These are phyloP conservation scores for Pavo muticus DNA, from an alignment of 2,113 vertebrate species.

Conservation along the genomic window DNA sequence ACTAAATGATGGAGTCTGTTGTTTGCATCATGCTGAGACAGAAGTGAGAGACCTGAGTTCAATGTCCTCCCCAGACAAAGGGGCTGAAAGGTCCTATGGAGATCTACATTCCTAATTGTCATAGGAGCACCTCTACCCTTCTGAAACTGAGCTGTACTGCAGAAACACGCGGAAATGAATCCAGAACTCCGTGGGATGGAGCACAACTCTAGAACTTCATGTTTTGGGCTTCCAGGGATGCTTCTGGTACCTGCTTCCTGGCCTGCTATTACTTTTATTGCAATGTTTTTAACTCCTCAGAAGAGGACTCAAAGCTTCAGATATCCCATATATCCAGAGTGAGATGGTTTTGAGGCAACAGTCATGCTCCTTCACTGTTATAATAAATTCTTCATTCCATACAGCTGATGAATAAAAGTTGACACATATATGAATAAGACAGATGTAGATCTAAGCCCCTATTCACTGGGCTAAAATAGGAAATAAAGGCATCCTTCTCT, in stretches of 20 bases:
- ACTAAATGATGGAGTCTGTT: not conserved
- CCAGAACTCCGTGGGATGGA: not conserved
- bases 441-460: not conserved
- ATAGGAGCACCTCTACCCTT: rapidly evolving
- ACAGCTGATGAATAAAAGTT: not conserved
- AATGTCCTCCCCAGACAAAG: not conserved
- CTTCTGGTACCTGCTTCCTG: not conserved
- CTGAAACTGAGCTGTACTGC: not conserved
- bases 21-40: not conserved
- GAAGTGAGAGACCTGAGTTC: not conserved
- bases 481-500: not conserved
- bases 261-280: not conserved
- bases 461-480: not conserved
- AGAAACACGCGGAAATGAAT: not conserved
- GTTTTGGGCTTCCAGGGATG: not conserved
- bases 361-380: not conserved
- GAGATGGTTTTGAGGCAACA: not conserved
- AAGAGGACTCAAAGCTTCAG: not conserved
- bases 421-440: not conserved
- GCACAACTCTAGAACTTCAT: not conserved
- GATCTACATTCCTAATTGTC: not conserved
- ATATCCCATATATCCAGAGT: not conserved
- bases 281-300: not conserved
- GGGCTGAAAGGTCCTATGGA: not conserved
- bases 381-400: not conserved